Evolutionary conservation across 1,140 invertebrate genomes (phyloP).

Genomic region (Cotesia glomerata): DNA sequence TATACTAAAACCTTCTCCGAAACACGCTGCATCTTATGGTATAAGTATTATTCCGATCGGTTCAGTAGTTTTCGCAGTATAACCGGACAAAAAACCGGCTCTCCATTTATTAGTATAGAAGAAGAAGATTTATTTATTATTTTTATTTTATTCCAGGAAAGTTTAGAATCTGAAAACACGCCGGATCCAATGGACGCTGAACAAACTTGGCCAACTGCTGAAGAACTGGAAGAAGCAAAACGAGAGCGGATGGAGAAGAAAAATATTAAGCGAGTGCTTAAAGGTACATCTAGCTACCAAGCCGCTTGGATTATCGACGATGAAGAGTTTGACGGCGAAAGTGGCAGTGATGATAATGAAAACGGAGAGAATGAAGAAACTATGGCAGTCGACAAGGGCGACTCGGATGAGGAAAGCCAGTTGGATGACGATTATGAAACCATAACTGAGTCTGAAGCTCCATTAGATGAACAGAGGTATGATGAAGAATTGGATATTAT

Average conservation of each 20-base stretch:
- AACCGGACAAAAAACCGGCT: no score
- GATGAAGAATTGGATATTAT: conserved; percentile 75
- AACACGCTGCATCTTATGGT: no score
- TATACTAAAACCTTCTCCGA: no score
- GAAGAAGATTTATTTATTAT: no score
- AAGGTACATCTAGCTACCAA: conserved; percentile 96
- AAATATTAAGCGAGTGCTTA: conserved; percentile 83
- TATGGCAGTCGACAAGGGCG: conserved; percentile 71
- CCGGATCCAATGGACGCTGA: conserved; percentile 93
- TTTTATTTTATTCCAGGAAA: conserved; percentile 65
- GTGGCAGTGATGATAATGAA: conserved; percentile 48
- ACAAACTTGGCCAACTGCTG: conserved; percentile 94
- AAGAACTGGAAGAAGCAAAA: conserved; percentile 81
- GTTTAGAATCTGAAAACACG: conserved; percentile 79
- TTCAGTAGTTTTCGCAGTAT: no score
- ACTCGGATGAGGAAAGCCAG: conserved; percentile 62
- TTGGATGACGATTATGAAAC: conserved; percentile 73
- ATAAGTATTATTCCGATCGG: no score
- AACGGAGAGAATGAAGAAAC: conserved; percentile 56
- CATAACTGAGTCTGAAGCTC: conserved; percentile 71
- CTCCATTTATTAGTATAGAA: no score
- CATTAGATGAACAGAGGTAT: conserved; percentile 68
- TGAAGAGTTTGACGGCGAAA: conserved; percentile 45
- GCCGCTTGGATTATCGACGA: conserved; percentile 92
- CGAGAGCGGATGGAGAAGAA: conserved; percentile 67